Percentiles rank a stretch among this genome's conserved stretches.
Evolutionary conservation across 2,113 vertebrate genomes (phyloP).

Genomic region (Gorsachius goisagi): DNA sequence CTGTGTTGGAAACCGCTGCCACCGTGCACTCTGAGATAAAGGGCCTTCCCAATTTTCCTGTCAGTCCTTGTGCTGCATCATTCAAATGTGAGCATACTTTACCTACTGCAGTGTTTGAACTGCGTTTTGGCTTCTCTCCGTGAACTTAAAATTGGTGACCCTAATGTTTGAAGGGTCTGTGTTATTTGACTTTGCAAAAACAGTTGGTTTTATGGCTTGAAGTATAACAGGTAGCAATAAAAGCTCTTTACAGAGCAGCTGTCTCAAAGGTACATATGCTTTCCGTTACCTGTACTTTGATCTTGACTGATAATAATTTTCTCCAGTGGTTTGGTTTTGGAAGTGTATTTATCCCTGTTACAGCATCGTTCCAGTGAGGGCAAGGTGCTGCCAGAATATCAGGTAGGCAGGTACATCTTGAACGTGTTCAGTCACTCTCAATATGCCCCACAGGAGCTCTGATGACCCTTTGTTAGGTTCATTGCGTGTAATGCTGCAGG

Average conservation of each 20-base stretch:
- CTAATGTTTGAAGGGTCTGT: background rate
- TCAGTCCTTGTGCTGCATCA: background rate
- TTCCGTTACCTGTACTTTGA: background rate
- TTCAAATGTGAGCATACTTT: background rate
- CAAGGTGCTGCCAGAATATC: background rate
- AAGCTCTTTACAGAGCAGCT: constrained; percentile 5
- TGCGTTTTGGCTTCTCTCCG: background rate
- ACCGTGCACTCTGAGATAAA: background rate
- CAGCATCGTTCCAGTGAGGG: background rate
- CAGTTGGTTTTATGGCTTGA: background rate
- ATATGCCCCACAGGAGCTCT: background rate
- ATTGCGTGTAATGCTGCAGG: background rate
- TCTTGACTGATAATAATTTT: background rate
- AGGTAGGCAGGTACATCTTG: background rate
- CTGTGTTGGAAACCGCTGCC: background rate
- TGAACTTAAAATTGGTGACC: background rate
- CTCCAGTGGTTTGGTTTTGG: background rate
- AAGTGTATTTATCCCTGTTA: background rate
- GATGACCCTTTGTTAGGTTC: background rate
- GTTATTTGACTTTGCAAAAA: background rate
- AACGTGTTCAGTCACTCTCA: background rate
- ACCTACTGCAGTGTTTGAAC: background rate
- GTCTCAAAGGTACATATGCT: background rate
- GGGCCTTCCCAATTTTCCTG: background rate
- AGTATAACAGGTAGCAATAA: constrained; percentile 35